Conservation (phyloP, 2,888 invertebrate species). For the Megalurothrips usitatus region DNA sequence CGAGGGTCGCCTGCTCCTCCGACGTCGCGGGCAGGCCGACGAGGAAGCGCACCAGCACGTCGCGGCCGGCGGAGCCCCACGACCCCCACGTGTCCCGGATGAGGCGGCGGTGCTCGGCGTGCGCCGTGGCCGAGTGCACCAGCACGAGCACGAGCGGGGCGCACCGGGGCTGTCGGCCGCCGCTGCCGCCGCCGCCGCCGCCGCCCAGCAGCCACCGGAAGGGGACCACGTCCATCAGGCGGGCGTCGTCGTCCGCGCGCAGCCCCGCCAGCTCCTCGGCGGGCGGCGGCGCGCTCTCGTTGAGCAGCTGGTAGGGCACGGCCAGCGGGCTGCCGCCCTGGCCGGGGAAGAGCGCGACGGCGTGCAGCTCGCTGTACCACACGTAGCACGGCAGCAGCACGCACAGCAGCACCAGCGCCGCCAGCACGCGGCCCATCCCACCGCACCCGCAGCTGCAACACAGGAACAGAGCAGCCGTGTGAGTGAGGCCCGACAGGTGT, state of each 20-base stretch:
- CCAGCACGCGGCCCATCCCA: constrained; percentile 9
- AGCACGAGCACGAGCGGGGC: constrained; percentile 59
- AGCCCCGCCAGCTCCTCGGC: constrained; percentile 34
- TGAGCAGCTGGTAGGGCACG: constrained; percentile 17
- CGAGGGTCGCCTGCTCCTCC: constrained; percentile 42
- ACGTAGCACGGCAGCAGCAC: not conserved
- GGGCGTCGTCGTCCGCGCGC: constrained; percentile 43
- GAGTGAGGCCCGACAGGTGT: no score
- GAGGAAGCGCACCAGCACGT: constrained; percentile 61
- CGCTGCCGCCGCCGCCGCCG: constrained; percentile 47
- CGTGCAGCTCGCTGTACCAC: not conserved
- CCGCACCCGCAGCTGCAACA: not conserved
- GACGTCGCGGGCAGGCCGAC: constrained; percentile 52
- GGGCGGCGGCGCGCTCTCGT: not conserved
- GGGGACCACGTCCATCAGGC: constrained; percentile 55
- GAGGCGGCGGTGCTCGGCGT: constrained; percentile 58
- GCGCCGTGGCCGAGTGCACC: constrained; percentile 63
- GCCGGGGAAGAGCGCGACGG: not conserved
- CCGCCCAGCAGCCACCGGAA: constrained; percentile 61
- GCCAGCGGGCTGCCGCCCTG: not conserved
- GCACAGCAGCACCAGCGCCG: not conserved
- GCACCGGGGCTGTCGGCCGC: constrained; percentile 51
- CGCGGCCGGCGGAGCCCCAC: not conserved
- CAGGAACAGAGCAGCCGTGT: not conserved
- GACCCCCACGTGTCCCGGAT: constrained; percentile 70